Evolutionary conservation across 2,888 invertebrate species (phyloP), one percentile per base, ranked within the genome.

Genomic region (Seira sanloemensis): DNA sequence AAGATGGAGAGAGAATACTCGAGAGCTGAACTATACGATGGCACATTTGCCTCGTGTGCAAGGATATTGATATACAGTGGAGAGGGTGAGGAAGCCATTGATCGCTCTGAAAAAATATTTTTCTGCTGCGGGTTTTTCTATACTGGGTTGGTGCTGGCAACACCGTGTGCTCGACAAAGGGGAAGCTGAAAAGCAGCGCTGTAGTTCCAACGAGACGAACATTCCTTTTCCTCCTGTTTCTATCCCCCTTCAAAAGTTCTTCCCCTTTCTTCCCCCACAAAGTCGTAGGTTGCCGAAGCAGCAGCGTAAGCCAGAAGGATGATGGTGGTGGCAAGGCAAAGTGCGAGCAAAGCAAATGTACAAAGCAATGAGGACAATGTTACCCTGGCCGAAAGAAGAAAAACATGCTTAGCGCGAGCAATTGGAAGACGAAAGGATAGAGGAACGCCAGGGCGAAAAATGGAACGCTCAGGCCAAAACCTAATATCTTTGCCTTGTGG

Each of bases 1-100:
- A n/a, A n/a, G 37, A 12, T 37, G 37, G 37, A 7, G 12, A 12
- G 5, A 12, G 12, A 4, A 12, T 12, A 37, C 12, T 12, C 4
- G 37, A 4, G 5, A 37, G 5, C 4, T 37, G 4, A 4, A 37
- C 37, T 77, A 66, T 77, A 54, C 23, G 65, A 82, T 82, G 54
- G 71, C 54, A 78, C 67, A 18, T 82, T 72, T 82, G 76, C 77
- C 73, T 83, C 77, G 83, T 83, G 79, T 79, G 77, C 72, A 68
- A 27, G 76, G 50, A 46, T 21, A 37, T 7, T 12, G 12, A 7
- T 37, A 37, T 26, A 58, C 27, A 46, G 77, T 75, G 62, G 81
- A 86, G 86, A 87, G 87, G 87, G 87, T 87, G 87, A 87, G 86
- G 87, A 87, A 87, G 87, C 87, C 87, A 87, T 87, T 87, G 86